These are phyloP conservation scores for Hirudo medicinalis DNA, from an alignment of 1,140 invertebrate species.

Conservation along the genomic window DNA sequence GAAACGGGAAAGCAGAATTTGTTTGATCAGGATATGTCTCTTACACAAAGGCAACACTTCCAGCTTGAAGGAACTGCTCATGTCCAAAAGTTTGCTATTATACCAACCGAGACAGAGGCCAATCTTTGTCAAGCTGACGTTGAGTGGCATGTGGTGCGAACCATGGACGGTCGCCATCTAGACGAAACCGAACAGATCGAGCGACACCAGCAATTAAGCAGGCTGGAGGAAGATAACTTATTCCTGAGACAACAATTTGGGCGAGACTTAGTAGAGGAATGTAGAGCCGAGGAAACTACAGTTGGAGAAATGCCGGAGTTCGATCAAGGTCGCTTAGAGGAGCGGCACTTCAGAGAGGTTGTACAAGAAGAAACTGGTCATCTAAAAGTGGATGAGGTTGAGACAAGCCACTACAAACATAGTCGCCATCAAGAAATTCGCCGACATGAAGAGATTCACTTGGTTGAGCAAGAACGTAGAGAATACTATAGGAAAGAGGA, in stretches of 20 bases:
- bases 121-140: constrained; percentile 12
- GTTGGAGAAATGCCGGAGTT: no score
- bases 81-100: constrained; percentile 14
- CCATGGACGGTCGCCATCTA: not conserved
- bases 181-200: not conserved
- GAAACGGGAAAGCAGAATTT: constrained; percentile 16
- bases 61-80: not conserved
- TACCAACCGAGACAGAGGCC: constrained; percentile 13
- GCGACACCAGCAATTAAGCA: no score
- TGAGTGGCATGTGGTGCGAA: constrained; percentile 2
- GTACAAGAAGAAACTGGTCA: constrained; percentile 6
- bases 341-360: not conserved
- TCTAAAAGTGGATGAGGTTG: not conserved
- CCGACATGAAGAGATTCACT: no score
- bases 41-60: constrained; percentile 9
- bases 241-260: no score
- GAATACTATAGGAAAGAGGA: no score
- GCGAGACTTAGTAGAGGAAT: no score
- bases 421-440: no score
- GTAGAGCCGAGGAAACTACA: no score
- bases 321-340: not conserved
- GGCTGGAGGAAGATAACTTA: no score
- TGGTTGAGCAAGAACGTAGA: no score
- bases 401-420: constrained; percentile 1
- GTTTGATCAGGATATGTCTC: not conserved